Conservation (phyloP, 2,113 vertebrate species). For the Chrysemys picta region DNA sequence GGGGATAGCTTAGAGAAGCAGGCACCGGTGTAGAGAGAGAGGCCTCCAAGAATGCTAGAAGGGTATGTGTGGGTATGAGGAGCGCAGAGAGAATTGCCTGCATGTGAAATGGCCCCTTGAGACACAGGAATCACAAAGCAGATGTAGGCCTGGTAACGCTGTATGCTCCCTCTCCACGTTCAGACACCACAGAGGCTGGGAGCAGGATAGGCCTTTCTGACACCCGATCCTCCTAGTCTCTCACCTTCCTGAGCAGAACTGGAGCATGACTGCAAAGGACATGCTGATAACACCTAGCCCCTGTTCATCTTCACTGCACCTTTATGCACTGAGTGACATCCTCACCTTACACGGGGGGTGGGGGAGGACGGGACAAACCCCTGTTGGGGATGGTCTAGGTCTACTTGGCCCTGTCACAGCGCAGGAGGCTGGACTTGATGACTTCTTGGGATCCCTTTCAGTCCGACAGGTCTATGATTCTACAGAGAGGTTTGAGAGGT, state of each 20-base stretch:
- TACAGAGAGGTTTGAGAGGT: too few species aligned
- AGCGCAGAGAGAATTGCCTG: background rate
- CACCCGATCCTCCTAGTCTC: background rate
- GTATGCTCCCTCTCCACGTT: background rate
- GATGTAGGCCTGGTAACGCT: background rate
- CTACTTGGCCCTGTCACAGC: too few species aligned
- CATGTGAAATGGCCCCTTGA: background rate
- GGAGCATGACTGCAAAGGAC: background rate
- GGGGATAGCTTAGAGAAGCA: background rate
- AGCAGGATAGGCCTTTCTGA: background rate
- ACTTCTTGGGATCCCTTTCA: too few species aligned
- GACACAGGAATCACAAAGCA: too few species aligned
- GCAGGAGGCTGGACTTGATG: too few species aligned
- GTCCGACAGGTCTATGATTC: too few species aligned
- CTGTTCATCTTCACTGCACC: accelerated
- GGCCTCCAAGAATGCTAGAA: background rate
- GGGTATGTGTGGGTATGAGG: background rate
- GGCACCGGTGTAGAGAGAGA: too few species aligned
- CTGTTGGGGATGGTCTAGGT: too few species aligned
- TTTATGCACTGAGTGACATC: background rate
- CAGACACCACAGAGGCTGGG: too few species aligned
- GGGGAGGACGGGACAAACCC: too few species aligned
- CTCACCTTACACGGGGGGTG: too few species aligned
- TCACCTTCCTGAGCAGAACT: background rate
- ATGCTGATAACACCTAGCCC: accelerated